Base-by-base conservation (phyloP, 2,113 vertebrate species). In the Corythornis madagascariensis region DNA sequence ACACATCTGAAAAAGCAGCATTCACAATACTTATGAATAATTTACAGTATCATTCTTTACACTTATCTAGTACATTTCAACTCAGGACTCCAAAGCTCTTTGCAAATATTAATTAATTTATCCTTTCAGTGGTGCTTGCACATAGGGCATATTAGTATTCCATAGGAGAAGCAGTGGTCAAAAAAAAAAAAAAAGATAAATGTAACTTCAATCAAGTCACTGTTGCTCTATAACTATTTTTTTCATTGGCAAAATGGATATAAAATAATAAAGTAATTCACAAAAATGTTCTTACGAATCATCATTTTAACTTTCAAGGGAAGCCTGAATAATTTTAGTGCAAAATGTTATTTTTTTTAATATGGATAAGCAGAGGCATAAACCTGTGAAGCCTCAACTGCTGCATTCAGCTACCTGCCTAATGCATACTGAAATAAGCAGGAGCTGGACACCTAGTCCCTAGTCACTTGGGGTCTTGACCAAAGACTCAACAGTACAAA, bases 1-100 rank as follows among this genome's bases (percentile, higher is more conserved):
- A 92, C 85, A 94, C 75, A 71, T 95, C 89, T 93, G 69, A 96
- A 93, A 93, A 88, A 91, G 48, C 73, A 67, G 56, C 76, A 86
- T 91, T 88, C 93, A 83, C 89, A 92, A 87, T 85, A 90, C 76
- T 89, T 94, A 94, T 93, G 60, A 67, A 96, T 95, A 96, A 96
- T 96, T 95, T 95, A 96, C 56, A 88, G 72, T 67, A 40, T 89
- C 80, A 86, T 95, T 95, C 87, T 93, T 89, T 88, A 92, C 85
- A 91, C 13, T 96, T 92, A 89, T 87, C 72, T 94, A 80, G 75
- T 56, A 92, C 82, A 89, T 94, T 92, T 93, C 91, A 92, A 91
- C 47, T 87, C 67, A 80, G 65, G 42, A 94, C 88, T 93, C 76
- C 53, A 92, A 91, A 95, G 75, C 22, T 38, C 53, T 89, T 89